These are phyloP conservation scores for Enoplosus armatus DNA, from an alignment of 2,797 vertebrate species.

Conservation along the genomic window DNA sequence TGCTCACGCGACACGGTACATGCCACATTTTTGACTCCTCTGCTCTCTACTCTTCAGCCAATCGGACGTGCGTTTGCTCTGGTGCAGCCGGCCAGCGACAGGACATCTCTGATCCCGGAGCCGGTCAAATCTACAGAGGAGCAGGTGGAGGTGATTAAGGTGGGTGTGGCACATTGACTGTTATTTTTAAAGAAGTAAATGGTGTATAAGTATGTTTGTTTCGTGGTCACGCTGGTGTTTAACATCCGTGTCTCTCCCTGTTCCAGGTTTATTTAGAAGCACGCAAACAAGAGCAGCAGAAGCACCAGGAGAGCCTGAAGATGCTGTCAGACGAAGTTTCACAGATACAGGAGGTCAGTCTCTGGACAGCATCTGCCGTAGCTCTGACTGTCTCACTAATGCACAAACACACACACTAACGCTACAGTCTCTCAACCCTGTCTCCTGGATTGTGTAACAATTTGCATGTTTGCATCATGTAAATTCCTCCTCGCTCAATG, in stretches of 20 bases:
- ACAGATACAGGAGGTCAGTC: conserved; percentile 92
- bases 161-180: conserved; percentile 56
- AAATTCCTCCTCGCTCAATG: conserved; percentile 27
- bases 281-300: conserved; percentile 84
- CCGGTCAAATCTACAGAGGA: conserved; percentile 89
- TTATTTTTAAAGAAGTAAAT: background rate
- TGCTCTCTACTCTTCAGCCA: conserved; percentile 80
- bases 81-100: conserved; percentile 83
- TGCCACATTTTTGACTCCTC: conserved; percentile 15
- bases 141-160: conserved; percentile 95
- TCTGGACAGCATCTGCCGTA: background rate
- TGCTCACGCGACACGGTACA: background rate
- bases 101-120: conserved; percentile 84
- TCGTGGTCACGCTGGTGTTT: background rate
- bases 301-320: conserved; percentile 88
- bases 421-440: background rate
- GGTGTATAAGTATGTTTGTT: background rate
- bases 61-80: conserved; percentile 90
- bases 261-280: conserved; percentile 92
- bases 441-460: conserved; percentile 7
- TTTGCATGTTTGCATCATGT: conserved; percentile 35
- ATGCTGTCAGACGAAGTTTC: conserved; percentile 93
- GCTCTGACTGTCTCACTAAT: background rate
- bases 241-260: background rate
- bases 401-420: background rate